Evolutionary conservation across 1,140 invertebrate species (phyloP), one percentile per base, ranked within the genome.

Genomic region (Elysia chlorotica): DNA sequence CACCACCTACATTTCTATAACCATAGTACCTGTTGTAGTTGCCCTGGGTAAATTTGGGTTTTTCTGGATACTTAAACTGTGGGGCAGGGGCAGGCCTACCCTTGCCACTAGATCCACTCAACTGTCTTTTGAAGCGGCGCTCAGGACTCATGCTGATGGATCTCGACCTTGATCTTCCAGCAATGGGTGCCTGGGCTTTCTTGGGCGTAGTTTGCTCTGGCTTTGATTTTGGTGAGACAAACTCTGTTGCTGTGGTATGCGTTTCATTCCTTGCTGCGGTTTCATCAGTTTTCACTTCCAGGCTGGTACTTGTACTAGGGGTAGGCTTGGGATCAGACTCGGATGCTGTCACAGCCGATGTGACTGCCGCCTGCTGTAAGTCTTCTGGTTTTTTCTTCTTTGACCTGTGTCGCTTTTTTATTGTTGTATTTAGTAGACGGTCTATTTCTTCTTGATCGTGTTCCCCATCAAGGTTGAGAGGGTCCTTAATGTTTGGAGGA

Each of bases 1-100:
- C 92, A 57, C 92, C 90, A 77, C 93, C 90, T 25, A 92, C 89
- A 87, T 96, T 97, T 33, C 96, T 90, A 85, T 98, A 98, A 14
- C 96, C 96, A 86, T 98, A 98, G 89, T 99, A 99, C 83, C 95
- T 92, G 84, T 96, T 94, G 87, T 98, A 99, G 88, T 99, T 99
- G 54, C 97, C 97, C 90, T 94, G 97, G 73, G 95, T 93, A 88
- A 96, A 99, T 70, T 82, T 82, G 28, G 73, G 35, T 21, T 77
- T 78, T 73, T 78, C 73, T 37, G 73, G 56, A 65, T 68, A 70
- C 41, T 75, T 74, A n/a, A n/a, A n/a, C n/a, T n/a, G n/a, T n/a
- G n/a, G n/a, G 38, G 14, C 38, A 1, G 59, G 65, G 41, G n/a
- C 37, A 53, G 36, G 23, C 53, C 56, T 69, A 10, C 63, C 66